Conservation (phyloP, 2,797 vertebrate species). For the Mycteria americana region DNA sequence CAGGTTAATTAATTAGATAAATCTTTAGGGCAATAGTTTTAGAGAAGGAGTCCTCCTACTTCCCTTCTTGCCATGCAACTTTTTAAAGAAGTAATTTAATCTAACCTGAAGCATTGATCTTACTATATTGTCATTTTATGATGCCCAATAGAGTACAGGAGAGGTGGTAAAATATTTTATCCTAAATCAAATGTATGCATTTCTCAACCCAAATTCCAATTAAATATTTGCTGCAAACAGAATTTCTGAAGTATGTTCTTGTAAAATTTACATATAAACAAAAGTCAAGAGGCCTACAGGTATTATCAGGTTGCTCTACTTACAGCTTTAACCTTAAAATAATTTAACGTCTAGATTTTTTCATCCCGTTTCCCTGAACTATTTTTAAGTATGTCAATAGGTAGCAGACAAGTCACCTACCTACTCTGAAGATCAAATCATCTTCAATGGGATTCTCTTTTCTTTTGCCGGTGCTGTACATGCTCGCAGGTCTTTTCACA, state of each 20-base stretch:
- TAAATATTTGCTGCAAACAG: neutral
- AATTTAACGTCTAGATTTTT: neutral
- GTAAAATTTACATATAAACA: neutral
- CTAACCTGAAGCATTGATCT: neutral
- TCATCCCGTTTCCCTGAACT: neutral
- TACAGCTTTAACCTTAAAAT: neutral
- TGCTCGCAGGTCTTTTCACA: constrained; percentile 91
- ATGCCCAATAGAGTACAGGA: neutral
- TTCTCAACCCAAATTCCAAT: neutral
- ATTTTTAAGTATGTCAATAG: neutral
- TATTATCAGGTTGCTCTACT: neutral
- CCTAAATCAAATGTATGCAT: neutral
- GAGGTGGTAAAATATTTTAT: neutral
- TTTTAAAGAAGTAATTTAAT: neutral
- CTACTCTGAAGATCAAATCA: constrained; percentile 93
- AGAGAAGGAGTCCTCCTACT: neutral
- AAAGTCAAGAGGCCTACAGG: neutral
- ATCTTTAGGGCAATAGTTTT: neutral
- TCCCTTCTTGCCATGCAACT: neutral
- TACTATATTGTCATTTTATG: neutral
- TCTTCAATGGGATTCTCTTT: constrained; percentile 97
- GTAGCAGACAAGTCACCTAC: constrained; percentile 70
- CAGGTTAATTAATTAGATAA: neutral
- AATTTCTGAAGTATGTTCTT: neutral
- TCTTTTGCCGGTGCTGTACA: constrained; percentile 94